phyloP scores from a whole-genome alignment of 2,888 invertebrate species.

The Acrocera orbiculus region DNA sequence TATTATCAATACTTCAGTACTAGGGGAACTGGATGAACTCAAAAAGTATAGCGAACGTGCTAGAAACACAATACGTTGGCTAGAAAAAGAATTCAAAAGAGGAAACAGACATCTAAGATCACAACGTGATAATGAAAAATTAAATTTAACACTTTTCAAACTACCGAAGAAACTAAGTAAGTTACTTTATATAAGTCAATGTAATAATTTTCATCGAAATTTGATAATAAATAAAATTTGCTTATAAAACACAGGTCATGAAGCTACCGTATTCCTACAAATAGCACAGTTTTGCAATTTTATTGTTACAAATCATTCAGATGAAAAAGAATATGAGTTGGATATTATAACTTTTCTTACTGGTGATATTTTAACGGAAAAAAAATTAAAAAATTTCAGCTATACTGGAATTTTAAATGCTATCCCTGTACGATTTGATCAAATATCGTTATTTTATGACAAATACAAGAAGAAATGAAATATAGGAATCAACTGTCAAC shows the following conservation, averaged over 20 bases:
- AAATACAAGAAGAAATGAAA: constrained; percentile 61
- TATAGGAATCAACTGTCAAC: too few relatives aligned
- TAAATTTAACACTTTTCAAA: constrained; percentile 52
- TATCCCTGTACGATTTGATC: constrained; percentile 65
- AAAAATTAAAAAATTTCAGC: constrained; percentile 40
- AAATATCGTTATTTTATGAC: constrained; percentile 63
- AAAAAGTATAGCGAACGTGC: constrained; percentile 72
- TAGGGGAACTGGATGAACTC: constrained; percentile 72
- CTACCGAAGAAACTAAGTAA: constrained; percentile 61
- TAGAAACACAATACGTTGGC: constrained; percentile 83
- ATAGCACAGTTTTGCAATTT: constrained; percentile 32
- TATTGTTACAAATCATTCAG: constrained; percentile 33
- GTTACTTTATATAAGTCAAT: constrained; percentile 13
- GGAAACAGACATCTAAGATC: constrained; percentile 77
- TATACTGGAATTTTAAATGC: constrained; percentile 60
- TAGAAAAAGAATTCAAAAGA: constrained; percentile 69
- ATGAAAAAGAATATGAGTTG: constrained; percentile 29
- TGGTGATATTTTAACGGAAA: constrained; percentile 35
- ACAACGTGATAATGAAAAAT: constrained; percentile 67
- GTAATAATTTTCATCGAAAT: background rate
- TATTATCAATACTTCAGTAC: constrained; percentile 48
- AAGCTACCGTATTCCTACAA: constrained; percentile 27
- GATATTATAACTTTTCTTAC: constrained; percentile 61
- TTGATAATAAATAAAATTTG: background rate
- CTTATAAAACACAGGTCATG: constrained; percentile 22